These are phyloP conservation scores for Philhelius pedissequus DNA, from an alignment of 2,888 invertebrate genomes.

Conservation along the genomic window DNA sequence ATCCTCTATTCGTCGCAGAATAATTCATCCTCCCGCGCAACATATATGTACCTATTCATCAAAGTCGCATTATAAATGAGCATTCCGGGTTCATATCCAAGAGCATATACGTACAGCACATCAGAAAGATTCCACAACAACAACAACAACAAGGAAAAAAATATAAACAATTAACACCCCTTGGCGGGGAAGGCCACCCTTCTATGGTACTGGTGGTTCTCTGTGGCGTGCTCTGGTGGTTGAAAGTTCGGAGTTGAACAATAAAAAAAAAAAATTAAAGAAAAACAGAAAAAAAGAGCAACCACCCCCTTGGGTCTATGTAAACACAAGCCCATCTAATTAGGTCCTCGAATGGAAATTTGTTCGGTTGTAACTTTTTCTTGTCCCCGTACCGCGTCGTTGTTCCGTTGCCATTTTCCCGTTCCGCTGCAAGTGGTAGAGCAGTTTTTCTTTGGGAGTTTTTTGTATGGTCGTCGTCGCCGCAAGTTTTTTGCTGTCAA, in stretches of 20 bases:
- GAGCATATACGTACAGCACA: too few species aligned
- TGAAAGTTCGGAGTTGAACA: constrained; percentile 48
- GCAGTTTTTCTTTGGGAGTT: constrained; percentile 65
- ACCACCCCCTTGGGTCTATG: constrained; percentile 61
- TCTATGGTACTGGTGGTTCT: too few species aligned
- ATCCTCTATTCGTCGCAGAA: constrained; percentile 66
- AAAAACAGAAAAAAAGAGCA: constrained; percentile 24
- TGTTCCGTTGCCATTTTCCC: constrained; percentile 10
- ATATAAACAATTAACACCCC: constrained; percentile 63
- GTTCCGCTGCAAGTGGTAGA: constrained; percentile 56
- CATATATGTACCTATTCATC: constrained; percentile 53
- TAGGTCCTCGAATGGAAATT: constrained; percentile 68
- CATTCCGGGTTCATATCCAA: constrained; percentile 56
- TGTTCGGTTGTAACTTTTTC: constrained; percentile 64
- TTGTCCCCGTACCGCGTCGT: constrained; percentile 39
- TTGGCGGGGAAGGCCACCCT: too few species aligned
- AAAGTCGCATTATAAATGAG: constrained; percentile 54
- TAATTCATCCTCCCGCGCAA: constrained; percentile 65
- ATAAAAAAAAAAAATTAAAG: not conserved
- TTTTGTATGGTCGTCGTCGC: constrained; percentile 68
- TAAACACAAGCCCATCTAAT: constrained; percentile 67
- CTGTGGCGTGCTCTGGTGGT: constrained; percentile 35
- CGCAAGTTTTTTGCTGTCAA: constrained; percentile 70
- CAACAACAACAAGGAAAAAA: too few species aligned
- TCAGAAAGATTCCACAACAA: constrained; percentile 10